Evolutionary conservation across 1,140 invertebrate species (phyloP), one percentile per base, ranked within the genome.

Genomic region (Penaeus chinensis): DNA sequence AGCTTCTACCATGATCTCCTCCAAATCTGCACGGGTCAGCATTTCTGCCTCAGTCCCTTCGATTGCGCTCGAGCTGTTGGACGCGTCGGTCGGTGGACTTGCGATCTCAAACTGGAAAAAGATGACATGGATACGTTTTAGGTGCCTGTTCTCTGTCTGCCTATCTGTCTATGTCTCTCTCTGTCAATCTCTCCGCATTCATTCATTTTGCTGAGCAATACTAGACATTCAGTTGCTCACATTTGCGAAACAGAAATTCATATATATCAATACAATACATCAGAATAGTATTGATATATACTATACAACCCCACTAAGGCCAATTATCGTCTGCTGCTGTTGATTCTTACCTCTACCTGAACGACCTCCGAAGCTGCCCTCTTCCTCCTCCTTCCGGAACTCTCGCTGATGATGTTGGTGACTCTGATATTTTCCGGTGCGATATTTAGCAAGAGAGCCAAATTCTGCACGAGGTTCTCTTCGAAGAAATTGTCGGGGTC

Each of bases 401-500:
- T 69, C 47, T 86, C 89, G 3, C 85, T 47, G 37, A 90, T 74
- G 22, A 90, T 77, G 19, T 90, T 88, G 61, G 85, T 82, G 42
- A 90, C 60, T 22, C 85, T 60, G 11, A 90, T 87, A 47, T 87
- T 84, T 18, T 74, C 71, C 4, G 81, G 24, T 19, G 47, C 20
- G 20, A 90, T 76, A 2, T 74, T 82, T 61, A 90, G 63, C 18
- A 90, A 76, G 76, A 37, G 60, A 11, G 81, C 80, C 71, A 90
- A 32, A n/a, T 85, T 87, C 8, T 54, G 32, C 27, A 82, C 47
- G 65, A 88, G 32, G 61, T 90, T 86, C 62, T 83, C 66, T 62
- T 90, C 89, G 60, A 76, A 89, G 82, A 89, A 90, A n/a, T 84
- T 80, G 24, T 84, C 81, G 8, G 22, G 60, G 47, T 63, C 63